Evolutionary conservation across 37 sponge, comb jelly and placozoan genomes (phyloP).

Genomic region (Cliona cf. orientalis): DNA sequence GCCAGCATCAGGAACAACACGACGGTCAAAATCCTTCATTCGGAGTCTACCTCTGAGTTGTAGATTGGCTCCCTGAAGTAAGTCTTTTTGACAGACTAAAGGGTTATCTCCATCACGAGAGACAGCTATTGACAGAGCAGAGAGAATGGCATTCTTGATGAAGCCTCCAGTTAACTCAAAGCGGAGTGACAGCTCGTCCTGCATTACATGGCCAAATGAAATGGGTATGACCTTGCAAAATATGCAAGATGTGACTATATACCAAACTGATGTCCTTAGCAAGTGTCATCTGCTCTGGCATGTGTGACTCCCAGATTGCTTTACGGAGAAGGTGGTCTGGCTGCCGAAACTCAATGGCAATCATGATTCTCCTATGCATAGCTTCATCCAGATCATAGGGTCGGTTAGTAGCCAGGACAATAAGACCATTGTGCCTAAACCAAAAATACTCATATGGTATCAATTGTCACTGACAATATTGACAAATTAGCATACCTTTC

Average conservation of each 20-base stretch:
- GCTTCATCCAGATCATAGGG: constrained; percentile 91
- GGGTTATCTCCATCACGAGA: constrained; percentile 84
- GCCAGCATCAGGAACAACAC: constrained; percentile 71
- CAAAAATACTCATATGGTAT: background rate
- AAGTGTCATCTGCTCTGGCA: constrained; percentile 72
- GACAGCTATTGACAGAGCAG: constrained; percentile 85
- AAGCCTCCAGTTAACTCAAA: constrained; percentile 88
- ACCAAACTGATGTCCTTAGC: constrained; percentile 79
- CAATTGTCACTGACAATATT: background rate
- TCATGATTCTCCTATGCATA: constrained; percentile 85
- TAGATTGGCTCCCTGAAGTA: constrained; percentile 81
- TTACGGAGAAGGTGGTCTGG: constrained; percentile 88
- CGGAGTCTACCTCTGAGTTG: constrained; percentile 88
- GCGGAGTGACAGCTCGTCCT: constrained; percentile 67
- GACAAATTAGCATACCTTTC: constrained; percentile 53
- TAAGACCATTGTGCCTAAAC: constrained; percentile 86
- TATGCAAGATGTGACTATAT: background rate
- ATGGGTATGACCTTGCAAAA: background rate
- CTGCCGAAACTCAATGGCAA: constrained; percentile 87
- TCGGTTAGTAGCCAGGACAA: constrained; percentile 88
- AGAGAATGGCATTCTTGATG: constrained; percentile 87
- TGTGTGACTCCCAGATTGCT: constrained; percentile 84
- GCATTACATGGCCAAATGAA: background rate
- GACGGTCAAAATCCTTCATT: constrained; percentile 90
- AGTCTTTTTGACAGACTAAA: constrained; percentile 67